Percentiles rank a stretch among this genome's conserved stretches.
Evolutionary conservation across 2,797 vertebrate genomes (phyloP).

Genomic region (Tarsius wallacei): DNA sequence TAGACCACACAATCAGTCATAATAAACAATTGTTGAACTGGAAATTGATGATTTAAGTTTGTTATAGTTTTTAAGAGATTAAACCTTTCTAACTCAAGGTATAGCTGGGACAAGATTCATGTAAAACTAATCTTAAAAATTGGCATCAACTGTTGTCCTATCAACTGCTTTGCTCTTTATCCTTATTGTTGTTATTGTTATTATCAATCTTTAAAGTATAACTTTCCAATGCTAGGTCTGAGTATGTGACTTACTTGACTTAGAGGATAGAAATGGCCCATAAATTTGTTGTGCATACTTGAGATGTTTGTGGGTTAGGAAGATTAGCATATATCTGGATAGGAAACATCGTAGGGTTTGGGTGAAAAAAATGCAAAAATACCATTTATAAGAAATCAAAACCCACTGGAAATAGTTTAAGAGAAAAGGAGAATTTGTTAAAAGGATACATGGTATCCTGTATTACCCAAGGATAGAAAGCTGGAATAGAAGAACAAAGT

Average conservation of each 20-base stretch:
- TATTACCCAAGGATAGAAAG: neutral
- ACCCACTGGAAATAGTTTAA: neutral
- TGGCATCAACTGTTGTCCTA: neutral
- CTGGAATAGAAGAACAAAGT: neutral
- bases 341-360: neutral
- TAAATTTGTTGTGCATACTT: neutral
- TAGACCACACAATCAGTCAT: neutral
- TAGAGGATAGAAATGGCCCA: neutral
- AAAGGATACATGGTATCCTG: neutral
- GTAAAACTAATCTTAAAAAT: neutral
- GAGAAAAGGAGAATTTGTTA: neutral
- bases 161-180: neutral
- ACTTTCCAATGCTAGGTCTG: neutral
- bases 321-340: neutral
- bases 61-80: neutral
- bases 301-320: neutral
- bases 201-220: neutral
- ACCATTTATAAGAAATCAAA: neutral
- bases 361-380: conserved; percentile 22
- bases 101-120: neutral
- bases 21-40: neutral
- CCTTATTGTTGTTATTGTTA: neutral
- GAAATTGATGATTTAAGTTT: neutral
- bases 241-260: neutral
- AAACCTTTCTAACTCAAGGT: neutral